Base-by-base conservation (phyloP, 2,797 vertebrate genomes). In the Cryptoprocta ferox region DNA sequence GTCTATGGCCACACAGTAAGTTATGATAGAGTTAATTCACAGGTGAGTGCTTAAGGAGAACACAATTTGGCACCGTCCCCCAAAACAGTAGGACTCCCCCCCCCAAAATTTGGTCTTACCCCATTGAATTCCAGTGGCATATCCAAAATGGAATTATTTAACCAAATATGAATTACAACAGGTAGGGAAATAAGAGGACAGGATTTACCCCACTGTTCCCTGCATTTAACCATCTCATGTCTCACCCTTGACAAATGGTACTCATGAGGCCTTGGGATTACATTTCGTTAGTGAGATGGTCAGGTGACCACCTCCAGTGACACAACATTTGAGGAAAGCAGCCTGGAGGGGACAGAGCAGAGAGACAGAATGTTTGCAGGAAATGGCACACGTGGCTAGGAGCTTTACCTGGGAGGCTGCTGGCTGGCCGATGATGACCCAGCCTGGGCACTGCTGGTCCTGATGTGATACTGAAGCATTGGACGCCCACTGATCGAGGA, bases 401-500 rank as follows among this genome's bases (percentile, higher is more conserved):
- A 3, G 45, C 98, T 99, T 99, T 99, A 99, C 99, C 99, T 99
- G 99, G 4, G 99, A 99, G 45, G 99, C 99, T 42, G 99, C 99
- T 16, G 99, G 99, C 97, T 99, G 99, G 18, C 99, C 99, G 0
- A 99, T 99, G 76, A 99, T 99, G 95, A 99, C 99, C 97, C 99
- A 99, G 0, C 99, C 99, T 0, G 99, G 99, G 94, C 99, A 99
- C 96, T 99, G 99, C 24, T 99, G 99, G 96, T 99, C 99, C 97
- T 99, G 99, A 87, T 99, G 99, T 0, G 99, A 99, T 61, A 99
- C 99, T 0, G 99, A 99, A 12, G 99, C 99, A 0, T 98, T 98
- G 89, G 99, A 99, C 48, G 99, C 99, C 99, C 99, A 99, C 39
- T 99, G 99, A 98, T 99, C 99, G 37, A 99, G 98, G 98, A 99